A percentile compares a stretch with the other conserved stretches of the same genome.
These are phyloP conservation scores for Sebastes steindachneri DNA, from an alignment of 2,797 vertebrate species.

Conservation along the genomic window DNA sequence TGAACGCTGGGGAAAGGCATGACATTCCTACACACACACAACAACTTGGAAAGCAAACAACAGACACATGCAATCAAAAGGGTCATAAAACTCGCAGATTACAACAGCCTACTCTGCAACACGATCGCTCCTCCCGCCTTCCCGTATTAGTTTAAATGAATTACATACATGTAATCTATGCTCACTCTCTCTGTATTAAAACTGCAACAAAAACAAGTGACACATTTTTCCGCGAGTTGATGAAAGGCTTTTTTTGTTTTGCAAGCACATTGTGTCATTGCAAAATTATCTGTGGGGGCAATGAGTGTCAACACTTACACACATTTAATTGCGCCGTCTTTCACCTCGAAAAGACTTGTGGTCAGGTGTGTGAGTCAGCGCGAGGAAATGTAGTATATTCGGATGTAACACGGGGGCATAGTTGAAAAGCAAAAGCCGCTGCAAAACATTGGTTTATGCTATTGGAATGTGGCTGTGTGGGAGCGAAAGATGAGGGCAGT, in stretches of 20 bases:
- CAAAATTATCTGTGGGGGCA: slow-evolving; percentile 36
- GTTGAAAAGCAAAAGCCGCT: slow-evolving; percentile 24
- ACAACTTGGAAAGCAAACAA: neutral
- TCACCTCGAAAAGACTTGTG: slow-evolving; percentile 47
- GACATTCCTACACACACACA: slow-evolving; percentile 13
- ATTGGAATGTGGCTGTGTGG: slow-evolving; percentile 60
- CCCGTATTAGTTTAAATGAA: neutral
- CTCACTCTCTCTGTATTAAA: neutral
- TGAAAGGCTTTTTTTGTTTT: slow-evolving; percentile 52
- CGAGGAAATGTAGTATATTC: slow-evolving; percentile 39
- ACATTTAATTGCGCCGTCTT: slow-evolving; percentile 35
- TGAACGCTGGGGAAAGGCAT: neutral
- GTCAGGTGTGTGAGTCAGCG: slow-evolving; percentile 58
- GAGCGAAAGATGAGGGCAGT: slow-evolving; percentile 39
- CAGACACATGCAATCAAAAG: neutral
- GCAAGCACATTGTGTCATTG: slow-evolving; percentile 26
- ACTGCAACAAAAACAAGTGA: slow-evolving; percentile 13
- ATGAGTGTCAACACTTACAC: slow-evolving; percentile 14
- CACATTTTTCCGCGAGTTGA: slow-evolving; percentile 11
- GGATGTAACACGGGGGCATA: slow-evolving; percentile 27
- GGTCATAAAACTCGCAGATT: slow-evolving; percentile 3
- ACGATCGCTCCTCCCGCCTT: neutral
- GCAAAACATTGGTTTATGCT: slow-evolving; percentile 55
- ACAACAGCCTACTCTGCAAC: neutral
- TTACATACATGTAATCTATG: neutral